Conservation (phyloP, 2,888 invertebrate genomes). For the Cepaea hortensis region DNA sequence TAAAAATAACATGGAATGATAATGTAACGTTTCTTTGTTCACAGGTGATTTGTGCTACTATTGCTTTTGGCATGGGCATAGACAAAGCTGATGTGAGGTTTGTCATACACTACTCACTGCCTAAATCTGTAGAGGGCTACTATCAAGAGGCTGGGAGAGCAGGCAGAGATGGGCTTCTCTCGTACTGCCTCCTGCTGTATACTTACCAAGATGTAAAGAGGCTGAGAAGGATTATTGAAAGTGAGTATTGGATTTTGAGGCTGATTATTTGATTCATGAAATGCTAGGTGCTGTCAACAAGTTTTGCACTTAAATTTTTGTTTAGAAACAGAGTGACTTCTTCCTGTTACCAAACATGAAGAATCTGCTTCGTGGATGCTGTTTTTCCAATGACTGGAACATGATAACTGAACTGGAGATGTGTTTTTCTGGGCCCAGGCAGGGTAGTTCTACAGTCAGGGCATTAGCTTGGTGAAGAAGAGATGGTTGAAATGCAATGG, state of each 20-base stretch:
- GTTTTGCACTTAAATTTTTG: too few species aligned
- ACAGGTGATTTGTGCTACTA: slow-evolving; percentile 77
- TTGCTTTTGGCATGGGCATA: slow-evolving; percentile 78
- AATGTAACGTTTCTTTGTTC: slow-evolving; percentile 14
- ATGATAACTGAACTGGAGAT: too few species aligned
- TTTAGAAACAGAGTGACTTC: too few species aligned
- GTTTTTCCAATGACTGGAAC: too few species aligned
- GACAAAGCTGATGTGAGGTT: slow-evolving; percentile 79
- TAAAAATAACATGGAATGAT: neutral
- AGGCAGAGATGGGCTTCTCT: slow-evolving; percentile 91
- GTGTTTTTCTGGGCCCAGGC: too few species aligned
- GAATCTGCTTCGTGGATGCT: too few species aligned
- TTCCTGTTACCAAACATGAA: too few species aligned
- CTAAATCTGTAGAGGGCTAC: slow-evolving; percentile 96
- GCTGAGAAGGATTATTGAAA: slow-evolving; percentile 72
- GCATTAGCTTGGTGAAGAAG: too few species aligned
- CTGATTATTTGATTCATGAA: too few species aligned
- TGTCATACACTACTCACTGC: slow-evolving; percentile 93
- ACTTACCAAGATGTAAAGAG: slow-evolving; percentile 84
- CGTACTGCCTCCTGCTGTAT: slow-evolving; percentile 92
- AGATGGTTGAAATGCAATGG: too few species aligned
- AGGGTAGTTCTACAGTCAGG: too few species aligned
- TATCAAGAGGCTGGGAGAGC: slow-evolving; percentile 98
- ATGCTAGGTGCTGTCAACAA: too few species aligned
- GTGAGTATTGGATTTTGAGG: slow-evolving; percentile 59